These are phyloP conservation scores for Leguminivora glycinivorella DNA, from an alignment of 1,140 invertebrate species.

Conservation along the genomic window DNA sequence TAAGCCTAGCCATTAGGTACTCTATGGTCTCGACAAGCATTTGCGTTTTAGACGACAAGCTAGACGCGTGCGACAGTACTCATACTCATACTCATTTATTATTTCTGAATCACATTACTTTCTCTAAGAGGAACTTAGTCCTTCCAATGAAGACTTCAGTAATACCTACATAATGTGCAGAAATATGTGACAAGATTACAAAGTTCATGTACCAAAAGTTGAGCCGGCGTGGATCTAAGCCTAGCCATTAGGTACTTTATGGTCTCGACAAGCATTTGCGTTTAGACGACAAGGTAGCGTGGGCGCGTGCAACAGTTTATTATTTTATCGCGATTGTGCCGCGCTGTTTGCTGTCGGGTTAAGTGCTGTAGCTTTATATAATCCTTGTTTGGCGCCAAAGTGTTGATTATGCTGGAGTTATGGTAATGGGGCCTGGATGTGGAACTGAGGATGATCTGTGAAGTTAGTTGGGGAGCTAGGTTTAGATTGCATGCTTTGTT, in stretches of 20 bases:
- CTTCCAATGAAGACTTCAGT: not conserved
- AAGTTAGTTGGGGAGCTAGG: too few species aligned
- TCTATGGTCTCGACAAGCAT: too few species aligned
- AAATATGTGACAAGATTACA: not conserved
- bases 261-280: constrained; percentile 22
- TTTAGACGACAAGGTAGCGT: constrained; percentile 20
- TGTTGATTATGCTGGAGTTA: constrained; percentile 5
- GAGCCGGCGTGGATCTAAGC: constrained; percentile 3
- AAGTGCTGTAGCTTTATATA: constrained; percentile 19
- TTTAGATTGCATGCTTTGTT: too few species aligned
- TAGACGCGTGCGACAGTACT: too few species aligned
- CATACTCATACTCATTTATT: too few species aligned
- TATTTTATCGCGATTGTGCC: constrained; percentile 26
- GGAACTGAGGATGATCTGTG: too few species aligned
- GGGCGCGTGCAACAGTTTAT: constrained; percentile 19
- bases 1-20: too few species aligned
- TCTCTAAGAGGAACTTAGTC: too few species aligned
- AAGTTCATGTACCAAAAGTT: not conserved
- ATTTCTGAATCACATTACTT: too few species aligned
- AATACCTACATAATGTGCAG: too few species aligned
- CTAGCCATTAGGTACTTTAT: constrained; percentile 21
- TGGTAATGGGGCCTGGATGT: not conserved
- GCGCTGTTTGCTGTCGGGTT: not conserved
- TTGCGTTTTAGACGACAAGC: too few species aligned
- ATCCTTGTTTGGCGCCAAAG: constrained; percentile 20